These are phyloP conservation scores for Napeogenes sylphis DNA, from an alignment of 2,888 invertebrate genomes.

Conservation along the genomic window DNA sequence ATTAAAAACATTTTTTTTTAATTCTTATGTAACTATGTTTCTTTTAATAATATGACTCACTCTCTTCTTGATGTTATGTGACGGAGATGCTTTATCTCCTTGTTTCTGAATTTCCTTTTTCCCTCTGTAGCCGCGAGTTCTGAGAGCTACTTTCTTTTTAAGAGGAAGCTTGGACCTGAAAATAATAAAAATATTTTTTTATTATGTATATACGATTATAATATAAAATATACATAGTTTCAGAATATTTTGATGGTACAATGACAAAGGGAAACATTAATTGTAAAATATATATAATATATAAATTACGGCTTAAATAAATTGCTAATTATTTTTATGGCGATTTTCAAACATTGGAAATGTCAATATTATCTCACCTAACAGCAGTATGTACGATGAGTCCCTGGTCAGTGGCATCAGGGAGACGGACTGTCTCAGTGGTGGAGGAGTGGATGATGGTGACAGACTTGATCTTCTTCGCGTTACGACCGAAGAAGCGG, in stretches of 20 bases:
- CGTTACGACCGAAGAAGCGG: constrained; percentile 87
- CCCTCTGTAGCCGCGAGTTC: constrained; percentile 77
- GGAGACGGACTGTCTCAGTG: constrained; percentile 90
- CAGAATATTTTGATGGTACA: too few species aligned
- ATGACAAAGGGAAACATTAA: too few species aligned
- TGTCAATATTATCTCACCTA: constrained; percentile 48
- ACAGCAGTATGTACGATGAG: constrained; percentile 91
- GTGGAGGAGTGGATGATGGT: constrained; percentile 94
- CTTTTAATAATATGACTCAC: constrained; percentile 43
- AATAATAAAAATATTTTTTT: not conserved
- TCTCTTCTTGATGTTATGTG: constrained; percentile 66
- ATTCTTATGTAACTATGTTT: too few species aligned
- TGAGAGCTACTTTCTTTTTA: constrained; percentile 87
- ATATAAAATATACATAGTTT: too few species aligned
- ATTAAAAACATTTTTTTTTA: too few species aligned
- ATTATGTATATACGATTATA: too few species aligned
- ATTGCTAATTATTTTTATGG: too few species aligned
- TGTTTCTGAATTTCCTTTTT: constrained; percentile 68
- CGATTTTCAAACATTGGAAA: too few species aligned
- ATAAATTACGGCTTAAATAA: too few species aligned
- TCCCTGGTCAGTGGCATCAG: constrained; percentile 84
- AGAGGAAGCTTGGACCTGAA: constrained; percentile 90
- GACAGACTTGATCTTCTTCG: constrained; percentile 89
- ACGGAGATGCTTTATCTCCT: constrained; percentile 66
- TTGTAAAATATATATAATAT: too few species aligned